phyloP scores from a whole-genome alignment of 2,797 vertebrate species.

The Anomalospiza imberbis region DNA sequence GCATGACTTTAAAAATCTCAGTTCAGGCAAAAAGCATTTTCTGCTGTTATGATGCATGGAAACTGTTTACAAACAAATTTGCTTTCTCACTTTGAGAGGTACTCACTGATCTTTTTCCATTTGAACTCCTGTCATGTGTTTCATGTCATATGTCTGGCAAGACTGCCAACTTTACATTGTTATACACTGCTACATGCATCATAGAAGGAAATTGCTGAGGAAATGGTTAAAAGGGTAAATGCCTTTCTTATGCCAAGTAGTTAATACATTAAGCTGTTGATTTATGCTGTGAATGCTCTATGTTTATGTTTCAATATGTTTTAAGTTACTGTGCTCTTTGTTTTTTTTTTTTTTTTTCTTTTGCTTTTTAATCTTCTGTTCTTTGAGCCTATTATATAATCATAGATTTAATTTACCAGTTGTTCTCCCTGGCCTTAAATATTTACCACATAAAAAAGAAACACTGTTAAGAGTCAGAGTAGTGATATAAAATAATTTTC shows the following conservation, averaged over 20 bases:
- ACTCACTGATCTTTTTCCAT: not conserved
- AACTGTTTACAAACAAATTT: not conserved
- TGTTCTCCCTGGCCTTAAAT: not conserved
- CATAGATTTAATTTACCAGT: not conserved
- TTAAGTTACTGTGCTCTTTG: not conserved
- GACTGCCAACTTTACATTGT: not conserved
- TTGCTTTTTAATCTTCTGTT: not conserved
- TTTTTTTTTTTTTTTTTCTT: not conserved
- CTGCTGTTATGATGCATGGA: not conserved
- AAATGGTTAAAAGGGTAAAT: not conserved
- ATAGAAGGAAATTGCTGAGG: not conserved
- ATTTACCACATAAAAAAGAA: not conserved
- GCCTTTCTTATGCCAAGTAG: not conserved
- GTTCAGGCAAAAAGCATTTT: not conserved
- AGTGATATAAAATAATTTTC: not conserved
- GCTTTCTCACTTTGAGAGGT: not conserved
- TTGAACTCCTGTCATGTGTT: not conserved
- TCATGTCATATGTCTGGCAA: not conserved
- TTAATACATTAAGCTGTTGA: not conserved
- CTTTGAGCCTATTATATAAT: not conserved
- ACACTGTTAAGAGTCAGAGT: not conserved
- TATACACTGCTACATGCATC: not conserved
- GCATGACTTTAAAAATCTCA: not conserved
- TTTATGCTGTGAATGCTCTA: not conserved
- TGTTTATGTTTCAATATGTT: not conserved